These are phyloP conservation scores for Barypeithes pellucidus DNA, from an alignment of 2,888 invertebrate species.

Conservation along the genomic window DNA sequence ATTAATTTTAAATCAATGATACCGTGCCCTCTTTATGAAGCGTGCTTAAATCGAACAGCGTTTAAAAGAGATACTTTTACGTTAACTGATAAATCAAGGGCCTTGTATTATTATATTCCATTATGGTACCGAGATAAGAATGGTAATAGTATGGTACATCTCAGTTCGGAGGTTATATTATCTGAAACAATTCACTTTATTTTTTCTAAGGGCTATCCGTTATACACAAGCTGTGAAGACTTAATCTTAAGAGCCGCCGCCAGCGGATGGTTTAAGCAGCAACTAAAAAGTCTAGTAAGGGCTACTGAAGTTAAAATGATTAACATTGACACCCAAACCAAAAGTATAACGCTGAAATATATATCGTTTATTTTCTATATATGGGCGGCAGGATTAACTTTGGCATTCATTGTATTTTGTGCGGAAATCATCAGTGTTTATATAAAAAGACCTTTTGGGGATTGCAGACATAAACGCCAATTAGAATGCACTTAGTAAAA, in stretches of 20 bases:
- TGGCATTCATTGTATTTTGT: neutral
- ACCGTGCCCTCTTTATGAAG: neutral
- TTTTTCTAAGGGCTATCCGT: constrained; percentile 23
- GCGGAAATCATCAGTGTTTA: neutral
- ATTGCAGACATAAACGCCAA: neutral
- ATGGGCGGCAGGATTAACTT: neutral
- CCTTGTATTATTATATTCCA: neutral
- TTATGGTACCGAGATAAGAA: neutral
- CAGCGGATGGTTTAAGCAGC: constrained; percentile 12
- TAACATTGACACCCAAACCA: neutral
- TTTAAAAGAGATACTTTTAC: constrained; percentile 16
- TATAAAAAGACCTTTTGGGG: neutral
- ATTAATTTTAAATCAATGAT: neutral
- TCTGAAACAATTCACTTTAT: constrained; percentile 18
- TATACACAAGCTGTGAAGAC: neutral
- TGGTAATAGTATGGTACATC: constrained; percentile 10
- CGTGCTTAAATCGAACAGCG: constrained; percentile 27
- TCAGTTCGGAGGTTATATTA: neutral
- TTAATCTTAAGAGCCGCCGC: neutral
- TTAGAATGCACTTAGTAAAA: too few species aligned
- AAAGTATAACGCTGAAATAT: neutral
- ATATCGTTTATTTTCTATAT: neutral
- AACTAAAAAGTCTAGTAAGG: neutral
- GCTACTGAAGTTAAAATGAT: neutral
- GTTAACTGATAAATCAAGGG: neutral